Evolutionary conservation across 2,113 vertebrate species (phyloP), one percentile per base, ranked within the genome.

Genomic region (Cyanoramphus novaezelandiae): DNA sequence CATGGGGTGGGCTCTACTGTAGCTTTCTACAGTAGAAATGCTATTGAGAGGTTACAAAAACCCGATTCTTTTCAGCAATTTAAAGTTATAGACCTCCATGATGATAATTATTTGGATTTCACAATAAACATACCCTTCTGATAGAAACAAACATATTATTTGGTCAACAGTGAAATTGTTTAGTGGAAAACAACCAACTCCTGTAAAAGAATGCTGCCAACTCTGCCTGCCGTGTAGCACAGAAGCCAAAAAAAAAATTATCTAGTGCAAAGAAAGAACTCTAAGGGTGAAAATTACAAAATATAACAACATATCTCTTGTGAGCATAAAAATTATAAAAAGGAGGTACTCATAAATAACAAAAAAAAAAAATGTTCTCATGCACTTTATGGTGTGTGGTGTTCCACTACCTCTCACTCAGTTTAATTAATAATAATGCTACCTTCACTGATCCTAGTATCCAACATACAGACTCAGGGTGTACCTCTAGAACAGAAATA

Each of bases 151-250:
- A 28, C 11, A 0, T 33, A 55, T 82, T 82, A 65, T 82, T 87
- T 86, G 67, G 65, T 91, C 89, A 89, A 47, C 44, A 62, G 60
- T 84, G 86, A 78, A 89, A 96, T 57, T 72, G 86, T 81, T 93
- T 49, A 33, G 82, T 77, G 74, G 86, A 69, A 90, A 70, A 63
- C 86, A 89, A 95, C 62, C 44, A 72, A 9, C 17, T 79, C 33
- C 0, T 1, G n/a, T 47, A 72, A 72, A 60, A 7, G 39, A 76
- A 72, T 2, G 7, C 52, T 89, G 91, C 35, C 76, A 89, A 43
- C 35, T 57, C 86, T 72, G 44, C 47, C 62, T 72, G 67, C 52
- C 52, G 67, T 64, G 28, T 14, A 60, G 89, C 52, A 72, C 53
- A 85, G 77, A 49, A 91, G 67, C 29, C 88, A 80, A 90, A 75